These are phyloP conservation scores for Caenorhabditis panamensis DNA, from an alignment of 2,888 invertebrate species.

Conservation along the genomic window DNA sequence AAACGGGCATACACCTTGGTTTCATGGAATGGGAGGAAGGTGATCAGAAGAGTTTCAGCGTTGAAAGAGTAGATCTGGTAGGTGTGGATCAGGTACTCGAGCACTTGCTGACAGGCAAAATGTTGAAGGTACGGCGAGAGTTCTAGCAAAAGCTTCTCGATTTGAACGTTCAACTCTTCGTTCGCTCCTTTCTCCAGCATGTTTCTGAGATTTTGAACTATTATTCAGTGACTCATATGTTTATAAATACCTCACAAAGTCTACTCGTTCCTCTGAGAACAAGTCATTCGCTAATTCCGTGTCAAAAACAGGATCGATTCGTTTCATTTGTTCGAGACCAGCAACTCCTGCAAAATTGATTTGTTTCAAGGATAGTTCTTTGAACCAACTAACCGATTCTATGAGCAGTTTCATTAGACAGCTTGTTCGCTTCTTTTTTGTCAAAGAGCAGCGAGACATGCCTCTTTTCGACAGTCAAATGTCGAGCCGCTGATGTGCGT, in stretches of 20 bases:
- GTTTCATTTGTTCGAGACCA: constrained; percentile 90
- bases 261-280: constrained; percentile 88
- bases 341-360: constrained; percentile 84
- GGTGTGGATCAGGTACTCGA: constrained; percentile 94
- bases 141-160: constrained; percentile 88
- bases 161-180: constrained; percentile 86
- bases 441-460: constrained; percentile 91
- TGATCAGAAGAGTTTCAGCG: constrained; percentile 87
- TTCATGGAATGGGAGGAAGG: constrained; percentile 94
- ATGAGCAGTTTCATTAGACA: constrained; percentile 90
- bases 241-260: constrained; percentile 83
- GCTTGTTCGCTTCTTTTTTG: constrained; percentile 90
- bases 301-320: constrained; percentile 87
- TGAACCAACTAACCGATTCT: constrained; percentile 86
- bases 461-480: constrained; percentile 76
- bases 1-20: constrained; percentile 90
- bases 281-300: constrained; percentile 86
- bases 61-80: constrained; percentile 90
- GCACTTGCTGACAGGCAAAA: constrained; percentile 90
- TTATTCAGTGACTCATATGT: too few species aligned
- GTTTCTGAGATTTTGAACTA: background rate
- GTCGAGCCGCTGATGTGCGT: constrained; percentile 82
- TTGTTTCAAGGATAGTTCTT: background rate
- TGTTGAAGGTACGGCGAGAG: constrained; percentile 92
- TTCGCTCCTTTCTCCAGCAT: constrained; percentile 85